Percentiles rank a stretch among this genome's conserved stretches.
Evolutionary conservation across 2,113 vertebrate genomes (phyloP).

Genomic region (Brachyhypopomus occidentalis): DNA sequence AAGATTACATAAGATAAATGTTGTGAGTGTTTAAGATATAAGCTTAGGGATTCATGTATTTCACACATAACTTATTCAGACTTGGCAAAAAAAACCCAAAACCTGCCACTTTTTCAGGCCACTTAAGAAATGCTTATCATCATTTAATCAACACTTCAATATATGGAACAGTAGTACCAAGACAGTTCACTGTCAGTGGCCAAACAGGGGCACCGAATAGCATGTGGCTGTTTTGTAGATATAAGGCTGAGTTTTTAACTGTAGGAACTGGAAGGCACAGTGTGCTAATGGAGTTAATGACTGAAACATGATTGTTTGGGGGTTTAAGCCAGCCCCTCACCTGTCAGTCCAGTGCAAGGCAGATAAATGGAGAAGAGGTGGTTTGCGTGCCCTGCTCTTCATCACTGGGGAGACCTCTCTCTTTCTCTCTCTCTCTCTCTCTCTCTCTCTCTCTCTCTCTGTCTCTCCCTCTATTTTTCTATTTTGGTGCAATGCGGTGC

Average conservation of each 20-base stretch:
- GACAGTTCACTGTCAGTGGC: neutral
- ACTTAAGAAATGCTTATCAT: too few relatives aligned
- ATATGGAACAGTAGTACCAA: neutral
- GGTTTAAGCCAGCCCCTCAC: conserved; percentile 34
- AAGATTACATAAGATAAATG: conserved; percentile 2
- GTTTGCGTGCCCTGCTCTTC: neutral
- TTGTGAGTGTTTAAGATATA: neutral
- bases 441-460: conserved; percentile 1
- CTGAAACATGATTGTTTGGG: conserved; percentile 36
- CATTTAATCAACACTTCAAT: too few relatives aligned
- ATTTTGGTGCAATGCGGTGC: conserved; percentile 25
- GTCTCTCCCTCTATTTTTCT: neutral
- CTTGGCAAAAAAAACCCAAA: too few relatives aligned
- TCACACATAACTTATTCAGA: neutral
- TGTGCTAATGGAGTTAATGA: conserved; percentile 22
- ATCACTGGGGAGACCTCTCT: neutral
- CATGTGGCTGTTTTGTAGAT: conserved; percentile 15
- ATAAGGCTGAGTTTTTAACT: conserved; percentile 10
- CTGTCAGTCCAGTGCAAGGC: conserved; percentile 35
- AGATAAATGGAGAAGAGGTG: conserved; percentile 25
- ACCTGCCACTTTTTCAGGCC: too few relatives aligned
- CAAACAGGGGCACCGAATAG: neutral
- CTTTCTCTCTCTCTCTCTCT: neutral
- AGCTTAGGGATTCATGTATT: neutral
- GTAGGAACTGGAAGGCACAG: conserved; percentile 11